Evolutionary conservation across 1,140 invertebrate genomes (phyloP), one percentile per base, ranked within the genome.

Genomic region (Saxidomus purpurata): DNA sequence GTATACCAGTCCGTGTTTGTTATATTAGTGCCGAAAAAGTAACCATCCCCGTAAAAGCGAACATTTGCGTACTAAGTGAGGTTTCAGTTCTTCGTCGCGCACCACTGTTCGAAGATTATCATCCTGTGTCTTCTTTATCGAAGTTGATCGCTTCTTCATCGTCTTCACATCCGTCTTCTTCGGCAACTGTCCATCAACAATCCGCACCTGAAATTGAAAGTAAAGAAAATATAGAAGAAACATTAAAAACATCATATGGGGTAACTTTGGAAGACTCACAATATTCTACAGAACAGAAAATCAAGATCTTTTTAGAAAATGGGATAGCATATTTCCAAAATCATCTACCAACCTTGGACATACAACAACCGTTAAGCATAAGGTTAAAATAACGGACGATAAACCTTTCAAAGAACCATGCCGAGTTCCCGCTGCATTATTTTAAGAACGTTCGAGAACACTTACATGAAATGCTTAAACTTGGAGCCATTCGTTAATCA

Each of bases 211-310:
- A 67, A 67, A 67, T 11, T 11, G 61, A 25, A 67, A 67, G n/a
- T n/a, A 67, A 67, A 67, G n/a, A 67, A 11, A n/a, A 67, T 67
- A 67, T 67, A 67, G 61, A 67, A 28, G 61, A 67, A 67, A 9
- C 9, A 28, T 67, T 28, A 67, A n/a, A 67, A 34, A 67, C n/a
- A 34, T 8, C 61, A 67, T 28, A 67, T 28, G n/a, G 61, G 9
- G n/a, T 49, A 49, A 49, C 47, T 11, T 17, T 49, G 8, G 8
- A 49, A 17, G 17, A 49, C 17, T 11, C 47, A 17, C 8, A 49
- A 49, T 49, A 11, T 11, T 11, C 47, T 11, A 11, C 47, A 49
- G 47, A 49, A 17, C 47, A 49, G 17, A 49, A 49, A 49, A 17
- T 49, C 8, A 49, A 49, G 17, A 49, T 49, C 47, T 49, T 49